Percentiles rank a stretch among this genome's conserved stretches.
These are phyloP conservation scores for Carcharodon carcharias DNA, from an alignment of 2,797 vertebrate species.

Conservation along the genomic window DNA sequence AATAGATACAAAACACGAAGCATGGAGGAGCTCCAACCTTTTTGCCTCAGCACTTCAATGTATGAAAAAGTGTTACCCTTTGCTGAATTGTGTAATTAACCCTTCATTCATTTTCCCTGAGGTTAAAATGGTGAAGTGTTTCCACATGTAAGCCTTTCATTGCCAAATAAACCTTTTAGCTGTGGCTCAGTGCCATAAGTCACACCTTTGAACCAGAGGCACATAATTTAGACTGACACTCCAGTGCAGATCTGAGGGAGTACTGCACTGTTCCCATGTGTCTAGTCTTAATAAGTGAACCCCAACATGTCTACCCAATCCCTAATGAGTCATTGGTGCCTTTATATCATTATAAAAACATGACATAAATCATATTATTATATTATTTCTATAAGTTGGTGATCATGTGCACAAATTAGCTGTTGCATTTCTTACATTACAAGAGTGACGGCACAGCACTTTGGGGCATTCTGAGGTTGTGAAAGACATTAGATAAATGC, in stretches of 20 bases:
- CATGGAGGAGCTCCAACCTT: background rate
- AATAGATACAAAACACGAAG: background rate
- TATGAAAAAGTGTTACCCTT: background rate
- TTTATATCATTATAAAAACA: too few relatives aligned
- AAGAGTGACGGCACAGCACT: background rate
- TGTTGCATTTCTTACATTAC: background rate
- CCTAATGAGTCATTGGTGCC: too few relatives aligned
- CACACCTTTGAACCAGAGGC: background rate
- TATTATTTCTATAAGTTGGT: background rate
- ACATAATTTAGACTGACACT: background rate
- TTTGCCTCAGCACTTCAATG: background rate
- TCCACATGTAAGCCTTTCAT: background rate
- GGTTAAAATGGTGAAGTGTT: background rate
- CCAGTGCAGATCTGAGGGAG: background rate
- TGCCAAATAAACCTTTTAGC: background rate
- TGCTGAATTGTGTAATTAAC: background rate
- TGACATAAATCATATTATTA: background rate
- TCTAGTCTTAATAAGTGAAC: too few relatives aligned
- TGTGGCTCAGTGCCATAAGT: background rate
- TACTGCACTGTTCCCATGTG: background rate
- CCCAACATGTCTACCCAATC: too few relatives aligned
- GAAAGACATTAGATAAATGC: background rate
- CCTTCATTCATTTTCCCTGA: background rate
- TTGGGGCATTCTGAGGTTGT: background rate
- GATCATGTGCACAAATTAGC: background rate